Conservation (phyloP, 2,113 vertebrate species). For the Orthonyx spaldingii region DNA sequence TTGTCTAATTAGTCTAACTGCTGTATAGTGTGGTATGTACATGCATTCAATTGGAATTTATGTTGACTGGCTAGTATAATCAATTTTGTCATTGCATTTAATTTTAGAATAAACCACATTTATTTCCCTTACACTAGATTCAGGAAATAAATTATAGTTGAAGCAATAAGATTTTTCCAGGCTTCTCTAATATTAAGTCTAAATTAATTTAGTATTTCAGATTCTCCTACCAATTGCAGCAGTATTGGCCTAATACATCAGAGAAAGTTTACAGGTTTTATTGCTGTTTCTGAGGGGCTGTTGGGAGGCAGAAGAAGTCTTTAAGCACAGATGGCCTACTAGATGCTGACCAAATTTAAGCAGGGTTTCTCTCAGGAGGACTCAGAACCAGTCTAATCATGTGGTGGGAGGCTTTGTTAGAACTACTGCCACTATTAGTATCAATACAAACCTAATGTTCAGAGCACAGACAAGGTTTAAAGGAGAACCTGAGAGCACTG, state of each 20-base stretch:
- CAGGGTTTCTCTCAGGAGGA: not conserved
- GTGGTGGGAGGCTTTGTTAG: not conserved
- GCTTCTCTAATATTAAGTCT: not conserved
- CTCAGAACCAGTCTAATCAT: not conserved
- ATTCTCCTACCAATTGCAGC: not conserved
- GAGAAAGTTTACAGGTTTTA: not conserved
- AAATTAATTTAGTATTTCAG: not conserved
- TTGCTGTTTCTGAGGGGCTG: not conserved
- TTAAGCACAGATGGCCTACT: not conserved
- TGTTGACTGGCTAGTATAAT: not conserved
- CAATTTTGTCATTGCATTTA: not conserved
- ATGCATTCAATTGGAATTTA: not conserved
- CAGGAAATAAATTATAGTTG: not conserved
- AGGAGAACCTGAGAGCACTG: not conserved
- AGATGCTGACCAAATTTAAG: not conserved
- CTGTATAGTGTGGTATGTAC: not conserved
- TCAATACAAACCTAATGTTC: not conserved
- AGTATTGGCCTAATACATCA: not conserved
- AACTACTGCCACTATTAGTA: not conserved
- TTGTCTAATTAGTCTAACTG: not conserved
- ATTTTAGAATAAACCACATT: slow-evolving; percentile 23
- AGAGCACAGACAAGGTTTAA: not conserved
- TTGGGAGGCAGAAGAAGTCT: not conserved
- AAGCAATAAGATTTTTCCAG: not conserved
- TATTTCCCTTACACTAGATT: not conserved